Base-by-base conservation (phyloP, 2,797 vertebrate species). In the Chrysolophus pictus region DNA sequence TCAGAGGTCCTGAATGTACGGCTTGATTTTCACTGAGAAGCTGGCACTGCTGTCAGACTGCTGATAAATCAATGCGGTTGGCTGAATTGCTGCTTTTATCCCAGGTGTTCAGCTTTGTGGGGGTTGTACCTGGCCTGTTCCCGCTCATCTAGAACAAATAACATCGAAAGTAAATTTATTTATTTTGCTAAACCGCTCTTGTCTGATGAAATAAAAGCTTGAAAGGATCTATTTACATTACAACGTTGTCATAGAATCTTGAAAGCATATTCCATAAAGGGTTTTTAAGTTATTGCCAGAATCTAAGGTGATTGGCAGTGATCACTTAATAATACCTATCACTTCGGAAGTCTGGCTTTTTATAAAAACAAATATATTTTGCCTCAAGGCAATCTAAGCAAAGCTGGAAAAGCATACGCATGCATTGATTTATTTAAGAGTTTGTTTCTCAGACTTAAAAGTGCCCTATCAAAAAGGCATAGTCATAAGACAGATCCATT, bases 1-100 rank as follows among this genome's bases (percentile, higher is more conserved):
- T 42, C 39, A 65, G 69, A 67, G 55, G 39, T 95, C 93, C 92
- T 67, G 90, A 42, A 77, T 51, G 67, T 41, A 47, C 6, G 73
- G 90, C 84, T 75, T 75, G 91, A 5, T 39, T 60, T 47, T 22
- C 90, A 31, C 14, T 1, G 35, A 55, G 93, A 44, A 81, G 75
- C 31, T 14, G 80, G n/a, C 29, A 0, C 8, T 11, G 1, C 22
- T 82, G 94, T 98, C 98, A 99, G 82, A 99, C 98, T 0, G 99
- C 98, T 1, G 99, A 99, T 75, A 99, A 98, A 97, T 99, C 99
- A 39, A 99, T 97, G 16, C 98, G 98, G 97, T 98, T 99, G 41
- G 98, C 98, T 10, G 99, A 99, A 93, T 98, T 99, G 97, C 96
- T 98, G 97, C 99, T 99, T 96, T 98, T 99, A 95, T 99, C 99